These are phyloP conservation scores for Siniperca obscura DNA, from an alignment of 2,797 vertebrate genomes.

Conservation along the genomic window DNA sequence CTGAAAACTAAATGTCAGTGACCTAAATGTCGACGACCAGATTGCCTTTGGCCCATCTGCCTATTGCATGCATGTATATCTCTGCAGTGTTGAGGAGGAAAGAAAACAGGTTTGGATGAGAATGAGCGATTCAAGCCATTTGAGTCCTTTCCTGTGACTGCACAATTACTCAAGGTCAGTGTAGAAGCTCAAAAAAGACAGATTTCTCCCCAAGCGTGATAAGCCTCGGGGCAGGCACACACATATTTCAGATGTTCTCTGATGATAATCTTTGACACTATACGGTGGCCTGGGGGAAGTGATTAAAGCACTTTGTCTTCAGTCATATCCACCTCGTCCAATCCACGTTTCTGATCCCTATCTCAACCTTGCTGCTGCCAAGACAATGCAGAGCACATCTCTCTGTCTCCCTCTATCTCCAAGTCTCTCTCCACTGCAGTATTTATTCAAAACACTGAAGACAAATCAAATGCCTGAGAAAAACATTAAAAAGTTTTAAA, in stretches of 20 bases:
- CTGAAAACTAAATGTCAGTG: conserved; percentile 1
- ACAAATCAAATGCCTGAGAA: conserved; percentile 30
- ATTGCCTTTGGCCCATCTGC: not conserved
- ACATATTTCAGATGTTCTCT: conserved; percentile 89
- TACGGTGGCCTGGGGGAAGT: conserved; percentile 77
- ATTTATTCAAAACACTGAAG: conserved; percentile 45
- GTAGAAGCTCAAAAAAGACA: conserved; percentile 84
- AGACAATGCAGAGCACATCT: conserved; percentile 39
- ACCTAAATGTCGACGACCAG: not conserved
- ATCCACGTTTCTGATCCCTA: conserved; percentile 67
- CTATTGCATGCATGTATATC: not conserved
- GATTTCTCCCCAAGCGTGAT: conserved; percentile 87
- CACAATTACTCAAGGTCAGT: conserved; percentile 91
- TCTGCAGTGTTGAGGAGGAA: not conserved
- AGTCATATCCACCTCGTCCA: conserved; percentile 66
- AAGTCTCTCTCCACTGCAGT: conserved; percentile 4
- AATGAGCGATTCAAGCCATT: conserved; percentile 73
- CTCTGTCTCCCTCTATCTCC: conserved; percentile 26
- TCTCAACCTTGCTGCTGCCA: conserved; percentile 40
- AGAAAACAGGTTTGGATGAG: conserved; percentile 20
- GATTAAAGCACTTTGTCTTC: conserved; percentile 82
- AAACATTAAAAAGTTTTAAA: conserved; percentile 15
- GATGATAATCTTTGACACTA: conserved; percentile 85
- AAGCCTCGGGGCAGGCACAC: conserved; percentile 84
- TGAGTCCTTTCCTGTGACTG: conserved; percentile 82